phyloP scores from a whole-genome alignment of 2,888 invertebrate genomes.

The Cantharis rustica region DNA sequence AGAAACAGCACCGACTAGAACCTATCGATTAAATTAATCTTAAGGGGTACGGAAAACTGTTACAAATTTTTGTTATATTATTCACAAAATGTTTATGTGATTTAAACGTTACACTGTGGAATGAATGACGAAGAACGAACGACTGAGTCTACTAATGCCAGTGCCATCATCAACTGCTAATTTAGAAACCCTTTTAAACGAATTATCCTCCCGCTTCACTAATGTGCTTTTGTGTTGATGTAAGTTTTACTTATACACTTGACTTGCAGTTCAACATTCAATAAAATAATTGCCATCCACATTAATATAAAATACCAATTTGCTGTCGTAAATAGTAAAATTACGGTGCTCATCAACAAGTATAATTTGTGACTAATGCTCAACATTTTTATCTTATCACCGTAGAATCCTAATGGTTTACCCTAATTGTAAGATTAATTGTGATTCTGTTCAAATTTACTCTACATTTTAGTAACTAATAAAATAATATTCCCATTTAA shows the following conservation, averaged over 20 bases:
- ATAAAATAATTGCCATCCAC: not conserved
- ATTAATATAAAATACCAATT: not conserved
- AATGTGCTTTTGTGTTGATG: slow-evolving; percentile 54
- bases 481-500: not conserved
- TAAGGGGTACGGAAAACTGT: slow-evolving; percentile 20
- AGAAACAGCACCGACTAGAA: slow-evolving; percentile 38
- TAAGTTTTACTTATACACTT: slow-evolving; percentile 36
- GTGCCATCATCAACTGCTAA: slow-evolving; percentile 57
- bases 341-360: not conserved
- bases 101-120: slow-evolving; percentile 39
- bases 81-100: slow-evolving; percentile 21
- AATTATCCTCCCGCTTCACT: slow-evolving; percentile 55
- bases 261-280: slow-evolving; percentile 12
- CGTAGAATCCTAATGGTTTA: not conserved
- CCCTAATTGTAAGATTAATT: not conserved
- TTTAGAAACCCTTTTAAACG: slow-evolving; percentile 57
- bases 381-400: not conserved
- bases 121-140: slow-evolving; percentile 49
- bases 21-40: slow-evolving; percentile 12
- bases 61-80: slow-evolving; percentile 16
- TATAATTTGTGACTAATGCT: not conserved
- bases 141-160: slow-evolving; percentile 50
- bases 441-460: not conserved
- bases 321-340: not conserved
- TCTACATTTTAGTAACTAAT: not conserved